Evolutionary conservation across 2,113 vertebrate species (phyloP).

Genomic region (Tetrao urogallus): DNA sequence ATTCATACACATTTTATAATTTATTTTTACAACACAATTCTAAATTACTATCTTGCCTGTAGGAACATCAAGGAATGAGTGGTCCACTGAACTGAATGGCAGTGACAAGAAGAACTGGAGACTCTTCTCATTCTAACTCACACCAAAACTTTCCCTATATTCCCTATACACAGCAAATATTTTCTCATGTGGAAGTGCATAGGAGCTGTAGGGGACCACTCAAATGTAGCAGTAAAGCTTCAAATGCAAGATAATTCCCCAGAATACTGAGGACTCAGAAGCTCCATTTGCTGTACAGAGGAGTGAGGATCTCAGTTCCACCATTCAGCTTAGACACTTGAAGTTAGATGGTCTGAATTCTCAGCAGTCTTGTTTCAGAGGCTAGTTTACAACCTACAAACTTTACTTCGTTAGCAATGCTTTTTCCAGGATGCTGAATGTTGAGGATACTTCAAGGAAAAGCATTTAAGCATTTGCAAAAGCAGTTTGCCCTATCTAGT

Average conservation of each 20-base stretch:
- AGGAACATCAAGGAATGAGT: neutral
- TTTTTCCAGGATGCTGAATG: neutral
- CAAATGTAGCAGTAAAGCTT: neutral
- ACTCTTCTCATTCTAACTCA: neutral
- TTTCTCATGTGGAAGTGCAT: neutral
- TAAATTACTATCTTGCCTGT: fast-evolving
- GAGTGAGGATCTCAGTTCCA: neutral
- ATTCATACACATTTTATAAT: neutral
- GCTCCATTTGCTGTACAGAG: neutral
- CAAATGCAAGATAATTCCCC: neutral
- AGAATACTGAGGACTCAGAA: neutral
- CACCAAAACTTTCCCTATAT: neutral
- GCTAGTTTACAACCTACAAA: neutral
- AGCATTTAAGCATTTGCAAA: neutral
- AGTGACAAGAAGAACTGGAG: neutral
- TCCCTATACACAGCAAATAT: neutral
- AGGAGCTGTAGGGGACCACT: neutral
- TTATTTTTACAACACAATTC: neutral
- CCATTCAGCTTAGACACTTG: neutral
- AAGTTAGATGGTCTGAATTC: neutral
- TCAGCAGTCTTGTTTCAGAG: neutral
- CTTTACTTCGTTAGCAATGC: neutral
- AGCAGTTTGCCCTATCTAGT: neutral
- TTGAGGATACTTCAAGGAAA: neutral
- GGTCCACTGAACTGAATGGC: neutral